Evolutionary conservation across 1,140 invertebrate genomes (phyloP), one percentile per base, ranked within the genome.

Genomic region (Trachymyrmex cornetzi): DNA sequence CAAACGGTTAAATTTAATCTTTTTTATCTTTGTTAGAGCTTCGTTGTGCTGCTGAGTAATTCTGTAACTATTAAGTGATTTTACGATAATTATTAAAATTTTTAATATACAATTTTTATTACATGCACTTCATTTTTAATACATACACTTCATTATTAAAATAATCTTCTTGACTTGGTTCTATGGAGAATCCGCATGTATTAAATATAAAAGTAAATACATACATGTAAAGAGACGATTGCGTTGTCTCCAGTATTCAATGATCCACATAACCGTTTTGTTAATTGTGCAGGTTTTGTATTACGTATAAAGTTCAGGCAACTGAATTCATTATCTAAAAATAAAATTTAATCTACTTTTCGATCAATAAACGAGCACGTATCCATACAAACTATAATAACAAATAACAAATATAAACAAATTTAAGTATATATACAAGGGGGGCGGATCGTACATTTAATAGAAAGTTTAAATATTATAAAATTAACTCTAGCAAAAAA

Each of bases 251-350:
- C 48, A 30, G 6, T 50, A 30, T 64, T 77, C 38, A 44, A 57
- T 16, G 48, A 55, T 74, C 7, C 48, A 44, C 22, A 71, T 71
- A 22, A 77, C 14, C 2, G 9, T 75, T 59, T 6, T 27, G 38
- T 22, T 64, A 64, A 77, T 64, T 48, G 12, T 24, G 59, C 19
- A 27, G 24, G 1, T 48, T 38, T 63, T 77, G 38, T 38, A 19
- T 77, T 63, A 63, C 44, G 38, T 77, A 63, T 77, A 27, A 77
- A 38, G 16, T 44, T 63, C 9, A 24, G 2, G 14, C n/a, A 24
- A 44, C 22, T 9, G 7, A 16, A 38, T 77, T 57, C 11, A 5
- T 61, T 38, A 61, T 9, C 2, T 19, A 1, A 34, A 34, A 34
- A 34, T 22, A 74, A 55, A 34, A 57, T 74, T 69, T 11, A 44